Conservation (phyloP, 2,113 vertebrate species). For the Anas platyrhynchos region DNA sequence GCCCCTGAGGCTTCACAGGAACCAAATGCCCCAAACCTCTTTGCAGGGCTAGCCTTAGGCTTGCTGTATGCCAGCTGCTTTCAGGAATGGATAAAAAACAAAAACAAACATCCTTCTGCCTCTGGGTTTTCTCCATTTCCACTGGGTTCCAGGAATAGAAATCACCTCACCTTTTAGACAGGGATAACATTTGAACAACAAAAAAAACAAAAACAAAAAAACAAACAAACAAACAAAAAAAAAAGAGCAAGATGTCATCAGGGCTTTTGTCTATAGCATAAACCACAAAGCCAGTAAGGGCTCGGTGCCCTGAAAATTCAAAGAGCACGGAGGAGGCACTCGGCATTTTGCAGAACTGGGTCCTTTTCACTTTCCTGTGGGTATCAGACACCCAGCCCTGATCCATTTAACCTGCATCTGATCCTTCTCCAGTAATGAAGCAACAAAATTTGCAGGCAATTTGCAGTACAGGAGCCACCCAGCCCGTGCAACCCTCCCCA, state of each 20-base stretch:
- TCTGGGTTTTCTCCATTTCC: not conserved
- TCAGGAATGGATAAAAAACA: not conserved
- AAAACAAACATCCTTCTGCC: not conserved
- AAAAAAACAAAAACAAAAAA: too few relatives aligned
- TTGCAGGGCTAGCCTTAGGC: not conserved
- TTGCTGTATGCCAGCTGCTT: not conserved
- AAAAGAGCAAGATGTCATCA: not conserved
- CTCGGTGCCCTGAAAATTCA: not conserved
- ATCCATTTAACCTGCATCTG: not conserved
- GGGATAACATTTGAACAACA: not conserved
- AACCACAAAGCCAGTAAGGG: not conserved
- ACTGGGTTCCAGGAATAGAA: not conserved
- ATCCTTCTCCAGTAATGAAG: accelerated
- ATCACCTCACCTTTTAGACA: not conserved
- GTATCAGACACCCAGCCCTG: not conserved
- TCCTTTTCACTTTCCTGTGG: not conserved
- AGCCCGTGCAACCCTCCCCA: not conserved
- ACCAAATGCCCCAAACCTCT: not conserved
- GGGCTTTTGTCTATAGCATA: not conserved
- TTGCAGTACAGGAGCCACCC: not conserved
- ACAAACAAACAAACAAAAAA: too few relatives aligned
- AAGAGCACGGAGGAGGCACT: not conserved
- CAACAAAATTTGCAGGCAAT: not conserved
- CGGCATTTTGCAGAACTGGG: not conserved
- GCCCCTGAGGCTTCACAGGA: accelerated